Conservation (phyloP, 2,888 invertebrate genomes). For the Lycophotia porphyrea region DNA sequence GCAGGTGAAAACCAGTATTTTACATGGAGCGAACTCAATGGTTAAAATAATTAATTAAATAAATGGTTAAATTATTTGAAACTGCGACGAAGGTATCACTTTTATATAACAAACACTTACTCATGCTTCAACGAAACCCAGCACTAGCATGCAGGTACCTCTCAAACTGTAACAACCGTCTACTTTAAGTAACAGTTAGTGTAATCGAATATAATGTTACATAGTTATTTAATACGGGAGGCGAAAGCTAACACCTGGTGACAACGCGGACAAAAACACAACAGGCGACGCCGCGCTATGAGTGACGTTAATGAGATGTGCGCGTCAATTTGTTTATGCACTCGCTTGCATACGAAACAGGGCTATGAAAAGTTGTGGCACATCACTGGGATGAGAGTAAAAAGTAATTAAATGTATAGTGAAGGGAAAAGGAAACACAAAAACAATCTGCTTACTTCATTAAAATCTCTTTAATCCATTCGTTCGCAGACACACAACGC, state of each 20-base stretch:
- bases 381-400: slow-evolving; percentile 40
- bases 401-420: slow-evolving; percentile 41
- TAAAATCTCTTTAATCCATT: not conserved
- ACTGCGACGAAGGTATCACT: slow-evolving; percentile 24
- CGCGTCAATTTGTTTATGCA: slow-evolving; percentile 66
- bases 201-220: slow-evolving; percentile 66
- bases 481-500: not conserved
- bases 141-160: slow-evolving; percentile 37
- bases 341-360: slow-evolving; percentile 55
- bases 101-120: slow-evolving; percentile 10
- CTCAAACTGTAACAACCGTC: slow-evolving; percentile 49
- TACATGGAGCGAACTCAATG: not conserved
- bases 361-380: slow-evolving; percentile 53
- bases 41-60: not conserved
- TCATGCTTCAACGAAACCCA: slow-evolving; percentile 40
- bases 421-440: slow-evolving; percentile 8
- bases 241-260: slow-evolving; percentile 65
- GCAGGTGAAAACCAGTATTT: not conserved
- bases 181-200: slow-evolving; percentile 62
- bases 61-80: not conserved
- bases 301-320: slow-evolving; percentile 69
- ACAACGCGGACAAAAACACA: slow-evolving; percentile 63
- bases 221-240: slow-evolving; percentile 65
- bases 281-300: slow-evolving; percentile 54
- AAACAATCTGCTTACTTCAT: not conserved